Conservation (phyloP, 2,797 vertebrate species). For the Netta rufina region DNA sequence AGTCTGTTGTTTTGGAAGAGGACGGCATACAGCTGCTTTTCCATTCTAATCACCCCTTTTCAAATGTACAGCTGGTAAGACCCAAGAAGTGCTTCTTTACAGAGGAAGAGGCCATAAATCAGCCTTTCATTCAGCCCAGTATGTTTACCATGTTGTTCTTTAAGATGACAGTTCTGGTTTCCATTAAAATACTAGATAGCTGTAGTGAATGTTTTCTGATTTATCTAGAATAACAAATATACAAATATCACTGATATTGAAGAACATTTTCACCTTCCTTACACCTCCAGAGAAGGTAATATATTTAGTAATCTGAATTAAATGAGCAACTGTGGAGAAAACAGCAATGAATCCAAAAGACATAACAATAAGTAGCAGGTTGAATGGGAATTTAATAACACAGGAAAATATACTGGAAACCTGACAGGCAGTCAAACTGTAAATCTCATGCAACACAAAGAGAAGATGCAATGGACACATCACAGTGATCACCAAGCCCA, state of each 20-base stretch:
- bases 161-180: neutral
- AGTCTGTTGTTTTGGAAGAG: neutral
- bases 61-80: neutral
- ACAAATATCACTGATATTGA: neutral
- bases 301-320: neutral
- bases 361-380: neutral
- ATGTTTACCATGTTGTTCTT: neutral
- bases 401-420: neutral
- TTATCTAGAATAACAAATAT: neutral
- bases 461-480: neutral
- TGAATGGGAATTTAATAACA: neutral
- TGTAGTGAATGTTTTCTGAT: neutral
- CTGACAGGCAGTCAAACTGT: neutral
- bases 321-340: neutral
- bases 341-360: neutral
- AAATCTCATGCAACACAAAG: neutral
- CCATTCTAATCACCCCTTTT: neutral
- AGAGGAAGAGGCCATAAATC: neutral
- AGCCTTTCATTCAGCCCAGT: neutral
- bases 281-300: neutral
- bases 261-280: neutral
- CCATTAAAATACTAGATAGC: neutral
- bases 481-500: neutral
- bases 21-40: neutral
- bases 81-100: neutral